phyloP scores from a whole-genome alignment of 2,888 invertebrate species.

The Agapetus fuscipes region DNA sequence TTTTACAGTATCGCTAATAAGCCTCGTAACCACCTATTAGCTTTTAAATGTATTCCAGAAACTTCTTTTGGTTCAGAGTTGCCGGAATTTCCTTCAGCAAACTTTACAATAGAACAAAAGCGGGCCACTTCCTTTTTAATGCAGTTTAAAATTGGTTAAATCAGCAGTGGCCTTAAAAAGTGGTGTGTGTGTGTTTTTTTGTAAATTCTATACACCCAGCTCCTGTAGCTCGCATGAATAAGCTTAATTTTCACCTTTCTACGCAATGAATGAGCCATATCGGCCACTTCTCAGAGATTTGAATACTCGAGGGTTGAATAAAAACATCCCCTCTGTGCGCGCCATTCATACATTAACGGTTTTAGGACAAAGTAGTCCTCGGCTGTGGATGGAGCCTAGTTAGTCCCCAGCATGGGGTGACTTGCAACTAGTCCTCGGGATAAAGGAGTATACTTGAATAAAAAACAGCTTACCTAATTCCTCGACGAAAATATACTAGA shows the following conservation, averaged over 20 bases:
- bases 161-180: background rate
- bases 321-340: constrained; percentile 7
- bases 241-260: constrained; percentile 7
- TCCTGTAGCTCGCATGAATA: constrained; percentile 1
- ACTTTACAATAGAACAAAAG: no score
- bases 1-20: no score
- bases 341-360: constrained; percentile 19
- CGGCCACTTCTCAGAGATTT: constrained; percentile 12
- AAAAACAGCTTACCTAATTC: no score
- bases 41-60: no score
- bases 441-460: constrained; percentile 1
- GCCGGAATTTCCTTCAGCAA: no score
- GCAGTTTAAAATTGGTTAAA: no score
- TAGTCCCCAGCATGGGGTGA: constrained; percentile 14
- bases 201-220: background rate
- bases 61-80: no score
- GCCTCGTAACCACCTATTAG: no score
- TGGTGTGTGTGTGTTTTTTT: background rate
- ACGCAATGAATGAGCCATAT: constrained; percentile 8
- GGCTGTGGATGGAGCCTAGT: constrained; percentile 8
- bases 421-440: constrained; percentile 11
- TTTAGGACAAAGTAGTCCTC: constrained; percentile 8
- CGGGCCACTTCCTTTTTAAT: no score
- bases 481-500: no score
- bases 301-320: constrained; percentile 8